A percentile compares a stretch with the other conserved stretches of the same genome.
Conservation (phyloP, 1,140 invertebrate genomes). For the Aphaenogaster floridana region DNA sequence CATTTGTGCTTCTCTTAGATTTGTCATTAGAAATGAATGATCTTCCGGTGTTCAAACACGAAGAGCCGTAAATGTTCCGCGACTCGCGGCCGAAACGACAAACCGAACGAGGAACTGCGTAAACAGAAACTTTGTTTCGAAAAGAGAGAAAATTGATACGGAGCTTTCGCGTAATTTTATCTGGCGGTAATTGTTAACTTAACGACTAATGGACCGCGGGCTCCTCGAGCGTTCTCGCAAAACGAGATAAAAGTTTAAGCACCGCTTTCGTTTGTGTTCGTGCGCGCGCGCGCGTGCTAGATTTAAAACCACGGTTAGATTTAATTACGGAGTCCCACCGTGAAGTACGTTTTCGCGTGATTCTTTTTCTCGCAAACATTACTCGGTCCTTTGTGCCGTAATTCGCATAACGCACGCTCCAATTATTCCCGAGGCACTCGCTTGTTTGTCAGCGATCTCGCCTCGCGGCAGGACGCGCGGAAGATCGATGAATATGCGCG, state of each 20-base stretch:
- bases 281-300: neutral
- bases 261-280: neutral
- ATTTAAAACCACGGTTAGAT: neutral
- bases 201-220: slow-evolving; percentile 1
- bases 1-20: neutral
- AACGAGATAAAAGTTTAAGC: slow-evolving; percentile 1
- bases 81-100: too few species aligned
- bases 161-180: neutral
- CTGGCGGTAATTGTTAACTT: neutral
- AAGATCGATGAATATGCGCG: slow-evolving; percentile 58
- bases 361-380: neutral
- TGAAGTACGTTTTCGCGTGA: neutral
- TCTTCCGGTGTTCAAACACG: neutral
- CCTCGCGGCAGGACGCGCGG: neutral
- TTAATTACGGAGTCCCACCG: slow-evolving; percentile 28
- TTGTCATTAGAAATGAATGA: neutral
- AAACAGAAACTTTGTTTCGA: neutral
- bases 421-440: slow-evolving; percentile 32
- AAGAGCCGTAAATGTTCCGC: neutral
- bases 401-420: slow-evolving; percentile 49
- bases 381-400: neutral
- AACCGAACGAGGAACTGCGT: neutral
- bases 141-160: neutral
- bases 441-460: slow-evolving; percentile 45
- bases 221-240: neutral